Percentiles rank a stretch among this genome's conserved stretches.
Conservation (phyloP, 1,140 invertebrate genomes). For the Dreissena polymorpha region DNA sequence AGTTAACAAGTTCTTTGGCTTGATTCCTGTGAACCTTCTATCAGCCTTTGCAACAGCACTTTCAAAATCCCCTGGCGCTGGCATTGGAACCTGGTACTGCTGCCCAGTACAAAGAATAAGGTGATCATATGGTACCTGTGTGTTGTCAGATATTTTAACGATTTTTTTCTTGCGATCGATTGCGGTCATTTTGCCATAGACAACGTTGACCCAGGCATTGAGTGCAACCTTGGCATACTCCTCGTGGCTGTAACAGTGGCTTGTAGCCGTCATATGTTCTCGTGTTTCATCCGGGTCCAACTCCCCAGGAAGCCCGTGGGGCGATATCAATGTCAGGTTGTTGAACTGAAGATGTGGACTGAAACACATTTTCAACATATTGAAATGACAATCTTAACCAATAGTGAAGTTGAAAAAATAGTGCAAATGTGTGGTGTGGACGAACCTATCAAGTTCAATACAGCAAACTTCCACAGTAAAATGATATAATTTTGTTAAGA, state of each 20-base stretch:
- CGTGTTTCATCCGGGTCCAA: constrained; percentile 71
- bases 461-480: too few relatives aligned
- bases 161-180: constrained; percentile 78
- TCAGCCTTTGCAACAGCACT: constrained; percentile 62
- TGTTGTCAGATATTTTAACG: constrained; percentile 72
- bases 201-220: constrained; percentile 77
- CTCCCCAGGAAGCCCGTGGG: constrained; percentile 84
- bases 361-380: constrained; percentile 24
- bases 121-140: constrained; percentile 78
- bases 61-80: constrained; percentile 69
- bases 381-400: too few relatives aligned
- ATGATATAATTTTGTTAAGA: too few relatives aligned
- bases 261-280: constrained; percentile 70
- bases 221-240: constrained; percentile 75
- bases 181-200: constrained; percentile 78
- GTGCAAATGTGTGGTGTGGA: too few relatives aligned
- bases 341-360: constrained; percentile 80
- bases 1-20: constrained; percentile 76
- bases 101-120: constrained; percentile 76
- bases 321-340: constrained; percentile 83
- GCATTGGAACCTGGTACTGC: constrained; percentile 77
- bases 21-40: constrained; percentile 61
- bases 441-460: too few relatives aligned
- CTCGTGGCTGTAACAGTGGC: constrained; percentile 73
- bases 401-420: too few relatives aligned